These are phyloP conservation scores for Lasioglossum figueresi DNA, from an alignment of 2,888 invertebrate species.

Conservation along the genomic window DNA sequence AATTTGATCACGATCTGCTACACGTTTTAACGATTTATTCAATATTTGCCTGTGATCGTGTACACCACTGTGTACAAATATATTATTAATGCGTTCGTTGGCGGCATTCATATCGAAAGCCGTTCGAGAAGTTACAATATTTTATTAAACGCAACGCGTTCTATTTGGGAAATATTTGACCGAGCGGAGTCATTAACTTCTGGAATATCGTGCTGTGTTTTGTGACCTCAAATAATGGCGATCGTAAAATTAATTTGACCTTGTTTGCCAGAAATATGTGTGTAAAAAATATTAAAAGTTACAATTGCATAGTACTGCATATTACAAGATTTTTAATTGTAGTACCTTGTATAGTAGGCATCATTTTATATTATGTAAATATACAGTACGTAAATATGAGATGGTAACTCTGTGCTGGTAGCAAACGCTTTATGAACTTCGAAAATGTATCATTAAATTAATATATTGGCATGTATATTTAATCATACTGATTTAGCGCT, in stretches of 20 bases:
- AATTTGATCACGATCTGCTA: not conserved
- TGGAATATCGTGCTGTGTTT: not conserved
- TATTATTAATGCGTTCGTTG: not conserved
- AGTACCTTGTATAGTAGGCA: not conserved
- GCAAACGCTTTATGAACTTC: not conserved
- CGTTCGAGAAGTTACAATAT: not conserved
- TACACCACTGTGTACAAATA: not conserved
- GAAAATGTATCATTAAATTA: not conserved
- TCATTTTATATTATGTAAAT: not conserved
- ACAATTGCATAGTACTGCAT: not conserved
- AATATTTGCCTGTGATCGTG: not conserved
- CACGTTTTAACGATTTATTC: not conserved
- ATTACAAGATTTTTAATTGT: not conserved
- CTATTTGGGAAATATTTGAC: not conserved
- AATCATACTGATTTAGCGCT: not conserved
- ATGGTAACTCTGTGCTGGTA: not conserved
- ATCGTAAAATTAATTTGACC: constrained; percentile 1
- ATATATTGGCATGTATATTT: not conserved
- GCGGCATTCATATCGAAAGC: not conserved
- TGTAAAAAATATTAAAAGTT: not conserved
- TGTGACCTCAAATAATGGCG: not conserved
- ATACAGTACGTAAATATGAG: not conserved
- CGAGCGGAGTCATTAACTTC: not conserved
- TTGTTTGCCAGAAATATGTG: not conserved
- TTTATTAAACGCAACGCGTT: not conserved